Percentiles rank a stretch among this genome's conserved stretches.
These are phyloP conservation scores for Nemopilema nomurai DNA, from an alignment of 30 jellyfish, hydroid and myxozoan species.

Conservation along the genomic window DNA sequence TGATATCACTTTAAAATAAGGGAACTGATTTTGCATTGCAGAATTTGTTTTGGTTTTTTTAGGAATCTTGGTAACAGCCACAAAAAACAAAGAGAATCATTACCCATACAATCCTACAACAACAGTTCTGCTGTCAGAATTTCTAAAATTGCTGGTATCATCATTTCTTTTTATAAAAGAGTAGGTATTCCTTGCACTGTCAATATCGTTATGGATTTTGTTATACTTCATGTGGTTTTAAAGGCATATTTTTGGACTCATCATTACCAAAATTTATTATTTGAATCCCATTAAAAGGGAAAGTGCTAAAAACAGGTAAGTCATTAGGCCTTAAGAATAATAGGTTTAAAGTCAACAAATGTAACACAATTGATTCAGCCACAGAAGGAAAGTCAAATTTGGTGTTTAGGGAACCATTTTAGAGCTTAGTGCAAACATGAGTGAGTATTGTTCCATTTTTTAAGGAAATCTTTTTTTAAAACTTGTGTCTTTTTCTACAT, in stretches of 20 bases:
- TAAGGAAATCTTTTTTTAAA: too few relatives aligned
- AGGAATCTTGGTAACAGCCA: conserved; percentile 95
- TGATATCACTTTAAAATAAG: background rate
- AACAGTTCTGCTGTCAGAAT: conserved; percentile 83
- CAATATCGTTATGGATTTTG: background rate
- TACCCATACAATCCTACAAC: conserved; percentile 92
- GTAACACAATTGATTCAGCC: too few relatives aligned
- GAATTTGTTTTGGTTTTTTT: background rate
- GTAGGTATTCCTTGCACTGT: conserved; percentile 45
- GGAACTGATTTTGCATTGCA: background rate
- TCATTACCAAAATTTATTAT: background rate
- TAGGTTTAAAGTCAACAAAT: too few relatives aligned
- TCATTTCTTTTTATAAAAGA: conserved; percentile 64
- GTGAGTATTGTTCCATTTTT: too few relatives aligned
- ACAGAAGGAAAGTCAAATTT: too few relatives aligned
- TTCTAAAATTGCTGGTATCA: conserved; percentile 71
- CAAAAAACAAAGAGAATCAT: conserved; percentile 74
- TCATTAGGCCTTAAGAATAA: too few relatives aligned
- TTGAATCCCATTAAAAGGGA: too few relatives aligned
- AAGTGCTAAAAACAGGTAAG: too few relatives aligned
- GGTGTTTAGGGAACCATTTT: too few relatives aligned
- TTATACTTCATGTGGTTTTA: background rate
- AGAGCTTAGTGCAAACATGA: too few relatives aligned
- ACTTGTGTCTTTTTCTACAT: too few relatives aligned
- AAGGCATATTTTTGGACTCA: too few relatives aligned